A percentile compares a stretch with the other conserved stretches of the same genome.
phyloP scores from a whole-genome alignment of 2,888 invertebrate genomes.

The Leptopilina myrica region DNA sequence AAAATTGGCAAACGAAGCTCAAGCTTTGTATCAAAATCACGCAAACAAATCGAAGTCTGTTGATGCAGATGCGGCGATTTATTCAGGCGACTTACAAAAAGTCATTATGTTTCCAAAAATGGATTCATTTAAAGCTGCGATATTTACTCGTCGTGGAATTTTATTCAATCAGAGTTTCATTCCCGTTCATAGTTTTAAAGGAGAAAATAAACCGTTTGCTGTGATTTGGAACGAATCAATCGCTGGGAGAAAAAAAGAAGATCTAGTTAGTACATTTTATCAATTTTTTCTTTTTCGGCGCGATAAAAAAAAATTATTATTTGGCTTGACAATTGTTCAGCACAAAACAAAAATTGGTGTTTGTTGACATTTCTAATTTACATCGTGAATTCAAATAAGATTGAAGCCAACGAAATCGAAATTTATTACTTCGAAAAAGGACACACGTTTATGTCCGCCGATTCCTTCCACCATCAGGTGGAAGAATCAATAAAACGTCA shows the following conservation, averaged over 20 bases:
- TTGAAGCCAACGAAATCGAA: no score
- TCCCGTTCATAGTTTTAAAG: neutral
- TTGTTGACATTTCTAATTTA: no score
- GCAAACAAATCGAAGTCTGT: neutral
- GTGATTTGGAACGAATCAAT: conserved; percentile 1
- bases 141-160: conserved; percentile 22
- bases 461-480: conserved; percentile 17
- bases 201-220: neutral
- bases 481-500: conserved; percentile 18
- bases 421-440: no score
- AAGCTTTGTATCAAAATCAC: neutral
- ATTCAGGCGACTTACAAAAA: conserved; percentile 12
- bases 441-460: no score
- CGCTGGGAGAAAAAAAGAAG: conserved; percentile 18
- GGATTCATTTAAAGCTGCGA: conserved; percentile 11
- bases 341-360: no score
- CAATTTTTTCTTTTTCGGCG: conserved; percentile 18
- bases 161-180: conserved; percentile 4
- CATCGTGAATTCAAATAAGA: no score
- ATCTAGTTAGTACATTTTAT: neutral
- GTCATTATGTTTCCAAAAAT: conserved; percentile 24
- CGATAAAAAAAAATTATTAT: conserved; percentile 3
- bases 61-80: neutral
- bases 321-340: neutral
- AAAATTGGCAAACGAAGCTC: conserved; percentile 14